Base-by-base conservation (phyloP, 2,113 vertebrate species). In the Madoqua kirkii region DNA sequence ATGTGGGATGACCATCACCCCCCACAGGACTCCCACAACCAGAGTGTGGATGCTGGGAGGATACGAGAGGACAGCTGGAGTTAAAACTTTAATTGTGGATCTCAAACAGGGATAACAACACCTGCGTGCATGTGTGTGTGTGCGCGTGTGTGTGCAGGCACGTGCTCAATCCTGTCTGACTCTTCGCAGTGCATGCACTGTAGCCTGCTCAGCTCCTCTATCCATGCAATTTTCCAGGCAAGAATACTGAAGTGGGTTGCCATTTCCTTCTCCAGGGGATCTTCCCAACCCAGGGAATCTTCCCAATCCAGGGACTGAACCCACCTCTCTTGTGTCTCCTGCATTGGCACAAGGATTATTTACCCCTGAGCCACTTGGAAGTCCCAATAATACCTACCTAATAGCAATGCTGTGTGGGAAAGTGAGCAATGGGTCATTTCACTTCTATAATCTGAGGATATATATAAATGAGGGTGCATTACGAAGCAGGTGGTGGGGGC, bases 131-230 rank as follows among this genome's bases (percentile, higher is more conserved):
- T 13, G 33, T 1, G 1, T 71, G 67, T 13, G 4, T 23, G 19
- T 10, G 2, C 1, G 6, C 11, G 17, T 17, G 15, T 36, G 19
- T 2, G 1, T 0, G 31, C 2, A 2, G 31, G 11, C 36, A 71
- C 4, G 0, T 2, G 36, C 23, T 76, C 36, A 43, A 3, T 76
- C 6, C 1, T 27, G 23, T 43, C 11, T 76, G 71, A 76, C 36
- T 40, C 71, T 40, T 40, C 14, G 21, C 21, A 43, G 13, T 23
- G 0, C 36, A 14, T 74, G 71, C 5, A 14, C 36, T 27, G 21
- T 25, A 74, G 36, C 36, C 36, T 14, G 71, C 36, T 14, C 21
- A 43, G 71, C 71, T 74, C 71, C 71, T 74, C 36, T 43, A 25
- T 25, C 23, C 71, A 27, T 43, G 12, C 6, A 25, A 14, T 27